Evolutionary conservation across 2,888 invertebrate genomes (phyloP).

Genomic region (Torymus tubicola): DNA sequence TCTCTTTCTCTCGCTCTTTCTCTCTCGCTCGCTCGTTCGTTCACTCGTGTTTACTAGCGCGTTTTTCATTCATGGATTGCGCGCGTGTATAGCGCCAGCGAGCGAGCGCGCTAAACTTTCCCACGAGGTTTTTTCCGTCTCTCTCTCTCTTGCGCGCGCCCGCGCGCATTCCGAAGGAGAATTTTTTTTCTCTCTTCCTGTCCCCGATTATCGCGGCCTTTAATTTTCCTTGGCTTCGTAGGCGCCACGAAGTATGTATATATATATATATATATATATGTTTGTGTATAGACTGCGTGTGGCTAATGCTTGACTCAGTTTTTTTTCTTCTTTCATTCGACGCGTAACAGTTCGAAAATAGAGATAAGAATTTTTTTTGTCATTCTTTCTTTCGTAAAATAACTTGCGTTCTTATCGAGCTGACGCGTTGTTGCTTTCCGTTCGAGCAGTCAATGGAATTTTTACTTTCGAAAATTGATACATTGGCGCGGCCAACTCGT

Average conservation of each 20-base stretch:
- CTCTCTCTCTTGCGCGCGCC: background rate
- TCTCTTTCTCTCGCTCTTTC: background rate
- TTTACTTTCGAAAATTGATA: no score
- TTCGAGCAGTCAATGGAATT: no score
- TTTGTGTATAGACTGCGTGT: slow-evolving; percentile 9
- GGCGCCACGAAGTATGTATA: no score
- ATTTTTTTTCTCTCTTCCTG: slow-evolving; percentile 3
- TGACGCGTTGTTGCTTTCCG: no score
- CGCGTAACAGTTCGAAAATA: background rate
- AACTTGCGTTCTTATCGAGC: no score
- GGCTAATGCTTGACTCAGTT: background rate
- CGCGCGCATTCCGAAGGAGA: background rate
- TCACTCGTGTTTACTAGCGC: slow-evolving; percentile 19
- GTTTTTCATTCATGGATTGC: slow-evolving; percentile 43
- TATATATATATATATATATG: no score
- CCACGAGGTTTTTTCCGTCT: slow-evolving; percentile 39
- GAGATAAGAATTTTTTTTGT: background rate
- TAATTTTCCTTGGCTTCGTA: no score
- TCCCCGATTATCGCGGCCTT: slow-evolving; percentile 21
- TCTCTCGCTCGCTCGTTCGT: background rate
- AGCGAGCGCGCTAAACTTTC: slow-evolving; percentile 43
- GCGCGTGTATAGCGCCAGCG: background rate
- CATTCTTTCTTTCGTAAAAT: no score
- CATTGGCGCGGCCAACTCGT: no score
- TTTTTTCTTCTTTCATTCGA: background rate